A percentile compares a stretch with the other conserved stretches of the same genome.
These are phyloP conservation scores for Anoplopoma fimbria DNA, from an alignment of 2,113 vertebrate species.

Conservation along the genomic window DNA sequence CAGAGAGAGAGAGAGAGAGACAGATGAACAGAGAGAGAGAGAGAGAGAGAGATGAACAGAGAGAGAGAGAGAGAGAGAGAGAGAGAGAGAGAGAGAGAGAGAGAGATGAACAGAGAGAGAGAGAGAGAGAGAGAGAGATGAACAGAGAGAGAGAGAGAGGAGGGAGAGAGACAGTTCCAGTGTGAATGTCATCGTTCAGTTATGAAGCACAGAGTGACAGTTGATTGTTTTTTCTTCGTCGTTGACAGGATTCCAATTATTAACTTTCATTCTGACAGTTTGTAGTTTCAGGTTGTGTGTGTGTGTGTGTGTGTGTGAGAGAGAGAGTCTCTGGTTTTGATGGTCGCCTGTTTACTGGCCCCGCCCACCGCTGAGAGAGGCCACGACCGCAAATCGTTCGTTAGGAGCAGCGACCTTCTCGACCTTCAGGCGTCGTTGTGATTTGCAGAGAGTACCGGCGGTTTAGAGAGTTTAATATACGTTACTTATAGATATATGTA, in stretches of 20 bases:
- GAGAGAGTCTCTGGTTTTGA: not conserved
- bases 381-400: not conserved
- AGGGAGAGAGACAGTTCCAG: not conserved
- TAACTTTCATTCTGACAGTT: slow-evolving; percentile 75
- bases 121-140: too few species aligned
- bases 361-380: slow-evolving; percentile 25
- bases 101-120: not conserved
- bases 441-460: not conserved
- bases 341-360: slow-evolving; percentile 8
- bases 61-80: not conserved
- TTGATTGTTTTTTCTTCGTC: slow-evolving; percentile 52
- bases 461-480: not conserved
- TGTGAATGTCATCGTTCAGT: slow-evolving; percentile 35
- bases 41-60: not conserved
- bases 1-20: too few species aligned
- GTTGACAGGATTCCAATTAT: slow-evolving; percentile 44
- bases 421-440: not conserved
- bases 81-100: not conserved
- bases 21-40: too few species aligned
- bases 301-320: not conserved
- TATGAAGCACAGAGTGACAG: slow-evolving; percentile 50
- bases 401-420: not conserved
- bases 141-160: not conserved
- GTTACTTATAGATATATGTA: not conserved
- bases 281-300: slow-evolving; percentile 43